Base-by-base conservation (phyloP, 2,797 vertebrate species). In the Buphagus erythrorhynchus region DNA sequence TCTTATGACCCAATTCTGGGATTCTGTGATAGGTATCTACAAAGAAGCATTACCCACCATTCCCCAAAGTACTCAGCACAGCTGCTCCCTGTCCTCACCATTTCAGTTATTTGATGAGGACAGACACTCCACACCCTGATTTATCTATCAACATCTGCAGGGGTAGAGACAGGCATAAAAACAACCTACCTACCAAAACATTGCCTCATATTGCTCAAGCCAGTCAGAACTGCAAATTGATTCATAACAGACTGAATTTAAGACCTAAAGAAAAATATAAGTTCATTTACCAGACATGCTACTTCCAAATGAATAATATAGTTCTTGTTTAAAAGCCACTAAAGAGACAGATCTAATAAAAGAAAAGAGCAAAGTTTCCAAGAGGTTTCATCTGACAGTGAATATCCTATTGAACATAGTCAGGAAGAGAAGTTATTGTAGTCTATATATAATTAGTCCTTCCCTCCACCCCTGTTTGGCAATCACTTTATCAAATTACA, bases 151-250 rank as follows among this genome's bases (percentile, higher is more conserved):
- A 29, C 58, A 83, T 71, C 79, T 72, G 31, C 25, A 91, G 75
- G 80, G 84, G 45, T 59, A 92, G 74, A 95, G 85, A 88, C 62
- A 86, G 55, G 66, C 36, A 88, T 68, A 54, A 88, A 88, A 96
- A 55, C 72, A 95, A 92, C 26, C 42, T 84, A 71, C 29, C 62
- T 77, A 58, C 54, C 13, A 31, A 92, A 94, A 75, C 51, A 75
- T 51, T 81, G 59, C 61, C 35, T 92, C 66, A n/a, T 48, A 61
- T 35, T 58, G 36, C 55, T 78, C 78, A 65, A 92, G 67, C 33
- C 80, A 82, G 40, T 55, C 2, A 3, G 33, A 93, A 49, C 40
- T 72, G 46, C 33, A 46, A 90, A 88, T 83, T 77, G 65, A 83
- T 89, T 87, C 48, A 11, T 38, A 83, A 52, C 49, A 83, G 79